Conservation (phyloP, 2,113 vertebrate genomes). For the Thinocorus orbignyianus region DNA sequence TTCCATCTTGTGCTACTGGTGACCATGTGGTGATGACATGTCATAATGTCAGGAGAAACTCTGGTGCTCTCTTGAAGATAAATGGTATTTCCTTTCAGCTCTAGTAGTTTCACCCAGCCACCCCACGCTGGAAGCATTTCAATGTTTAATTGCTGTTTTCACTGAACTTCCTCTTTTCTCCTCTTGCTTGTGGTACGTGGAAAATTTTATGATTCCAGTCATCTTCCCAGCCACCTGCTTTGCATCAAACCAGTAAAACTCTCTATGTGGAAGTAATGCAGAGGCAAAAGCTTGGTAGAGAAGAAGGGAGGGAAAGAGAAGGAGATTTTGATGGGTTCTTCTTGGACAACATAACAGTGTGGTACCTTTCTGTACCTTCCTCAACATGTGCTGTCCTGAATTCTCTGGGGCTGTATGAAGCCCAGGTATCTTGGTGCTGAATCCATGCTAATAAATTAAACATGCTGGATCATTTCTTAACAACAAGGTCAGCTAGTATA, state of each 20-base stretch:
- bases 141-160: background rate
- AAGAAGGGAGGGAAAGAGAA: background rate
- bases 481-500: background rate
- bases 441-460: background rate
- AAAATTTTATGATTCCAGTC: background rate
- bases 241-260: background rate
- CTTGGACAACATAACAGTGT: rapidly evolving
- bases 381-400: background rate
- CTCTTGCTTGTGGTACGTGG: background rate
- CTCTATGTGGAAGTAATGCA: background rate
- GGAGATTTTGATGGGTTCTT: background rate
- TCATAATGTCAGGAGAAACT: background rate
- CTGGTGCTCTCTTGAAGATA: background rate
- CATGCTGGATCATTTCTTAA: background rate
- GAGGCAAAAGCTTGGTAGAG: background rate
- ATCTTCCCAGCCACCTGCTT: background rate
- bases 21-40: background rate
- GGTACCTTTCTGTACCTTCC: background rate
- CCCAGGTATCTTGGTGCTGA: background rate
- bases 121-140: background rate
- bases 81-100: background rate
- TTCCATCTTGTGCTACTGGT: background rate
- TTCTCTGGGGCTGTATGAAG: background rate
- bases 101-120: background rate
- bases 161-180: background rate